Conservation (phyloP, 1,140 invertebrate species). For the Andrena cerasifolii region DNA sequence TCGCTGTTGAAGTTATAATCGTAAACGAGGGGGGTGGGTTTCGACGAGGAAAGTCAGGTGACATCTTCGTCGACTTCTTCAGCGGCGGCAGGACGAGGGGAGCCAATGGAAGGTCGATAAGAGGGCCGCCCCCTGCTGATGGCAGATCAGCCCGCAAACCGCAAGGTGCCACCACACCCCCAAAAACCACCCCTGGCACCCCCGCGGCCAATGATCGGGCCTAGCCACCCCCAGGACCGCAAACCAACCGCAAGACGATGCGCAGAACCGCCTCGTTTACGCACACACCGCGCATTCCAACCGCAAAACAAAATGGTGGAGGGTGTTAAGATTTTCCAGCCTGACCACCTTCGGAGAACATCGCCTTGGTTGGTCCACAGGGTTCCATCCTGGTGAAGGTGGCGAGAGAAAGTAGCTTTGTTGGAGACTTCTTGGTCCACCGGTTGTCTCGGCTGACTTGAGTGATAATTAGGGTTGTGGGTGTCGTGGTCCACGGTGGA, state of each 20-base stretch:
- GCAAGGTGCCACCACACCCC: constrained; percentile 82
- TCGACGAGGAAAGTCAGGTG: constrained; percentile 9
- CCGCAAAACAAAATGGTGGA: constrained; percentile 82
- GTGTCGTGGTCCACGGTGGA: neutral
- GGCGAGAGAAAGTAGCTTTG: neutral
- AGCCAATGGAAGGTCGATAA: constrained; percentile 77
- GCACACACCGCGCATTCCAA: constrained; percentile 73
- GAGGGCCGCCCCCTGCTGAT: constrained; percentile 75
- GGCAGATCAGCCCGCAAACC: constrained; percentile 81
- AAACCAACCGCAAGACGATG: constrained; percentile 83
- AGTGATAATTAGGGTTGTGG: neutral
- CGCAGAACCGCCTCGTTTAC: constrained; percentile 78
- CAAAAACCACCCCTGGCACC: constrained; percentile 80
- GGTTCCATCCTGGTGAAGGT: neutral
- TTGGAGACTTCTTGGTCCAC: neutral
- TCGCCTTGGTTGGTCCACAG: neutral
- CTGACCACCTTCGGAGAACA: neutral
- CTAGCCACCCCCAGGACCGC: constrained; percentile 80
- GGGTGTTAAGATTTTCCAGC: constrained; percentile 59
- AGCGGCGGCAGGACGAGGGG: constrained; percentile 34
- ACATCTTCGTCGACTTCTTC: constrained; percentile 56
- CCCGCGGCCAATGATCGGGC: constrained; percentile 82
- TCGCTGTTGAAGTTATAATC: constrained; percentile 4
- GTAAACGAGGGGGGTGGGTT: neutral
- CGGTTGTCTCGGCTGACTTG: neutral